Base-by-base conservation (phyloP, 2,888 invertebrate species). In the Apotomis capreana region DNA sequence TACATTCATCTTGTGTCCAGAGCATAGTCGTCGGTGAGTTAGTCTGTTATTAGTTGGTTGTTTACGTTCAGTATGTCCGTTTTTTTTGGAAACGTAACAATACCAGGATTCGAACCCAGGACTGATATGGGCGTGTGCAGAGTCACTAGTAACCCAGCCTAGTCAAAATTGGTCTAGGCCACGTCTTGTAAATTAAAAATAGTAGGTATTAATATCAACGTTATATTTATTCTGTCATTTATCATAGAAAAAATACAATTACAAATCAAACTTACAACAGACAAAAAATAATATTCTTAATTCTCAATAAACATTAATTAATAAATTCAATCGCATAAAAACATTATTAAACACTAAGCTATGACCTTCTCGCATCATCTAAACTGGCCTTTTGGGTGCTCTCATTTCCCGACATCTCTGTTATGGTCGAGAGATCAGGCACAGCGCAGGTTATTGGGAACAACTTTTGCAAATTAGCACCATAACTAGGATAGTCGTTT, bases 351-450 rank as follows among this genome's bases (percentile, higher is more conserved):
- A 4, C 0, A 40, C 40, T 40, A 6, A 40, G 75, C 75, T 81
- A 76, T 6, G 81, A 78, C 76, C 81, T 73, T 58, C 75, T 78
- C 15, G 80, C 80, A 65, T 82, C 81, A 5, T 80, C 79, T 6
- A 79, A 68, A 10, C 76, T 80, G 4, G 79, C 74, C 70, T 83
- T 86, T 57, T 78, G 81, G 59, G 84, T 86, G 60, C 80, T 77
- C 13, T 82, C 83, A 75, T 81, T 84, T 74, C 81, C 87, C 0
- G 92, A 92, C 64, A 78, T 78, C 82, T 93, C 93, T 1, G 92
- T 86, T 5, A 93, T 90, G 1, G 91, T 90, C 0, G 92, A 92
- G 1, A 93, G 78, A 75, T 93, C 78, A 0, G 93, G 93, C 3
- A 93, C 80, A 1, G 92, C 86, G 70, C 88, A 91, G 0, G 87